A percentile compares a stretch with the other conserved stretches of the same genome.
Evolutionary conservation across 23 tunicate species (phyloP).

Genomic region (Styela clava): DNA sequence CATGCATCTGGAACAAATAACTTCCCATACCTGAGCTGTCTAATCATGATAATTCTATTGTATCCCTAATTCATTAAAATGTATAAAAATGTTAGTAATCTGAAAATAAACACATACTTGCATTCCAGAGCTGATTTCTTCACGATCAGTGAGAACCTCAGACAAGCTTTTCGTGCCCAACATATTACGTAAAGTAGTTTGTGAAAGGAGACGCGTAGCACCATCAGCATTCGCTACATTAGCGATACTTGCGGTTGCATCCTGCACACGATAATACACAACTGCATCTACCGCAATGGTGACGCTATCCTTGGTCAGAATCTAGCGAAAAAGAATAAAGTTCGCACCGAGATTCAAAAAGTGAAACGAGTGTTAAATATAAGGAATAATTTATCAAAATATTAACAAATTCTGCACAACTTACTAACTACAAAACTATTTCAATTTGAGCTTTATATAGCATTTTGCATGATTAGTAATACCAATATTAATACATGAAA

Average conservation of each 20-base stretch:
- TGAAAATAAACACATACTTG: no score
- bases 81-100: no score
- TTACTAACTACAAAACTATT: no score
- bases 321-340: constrained; percentile 25
- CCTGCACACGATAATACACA: constrained; percentile 74
- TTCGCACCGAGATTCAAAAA: not conserved
- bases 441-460: no score
- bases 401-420: no score
- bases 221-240: constrained; percentile 88
- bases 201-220: constrained; percentile 87
- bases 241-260: constrained; percentile 80
- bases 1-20: no score
- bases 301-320: constrained; percentile 88
- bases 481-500: not conserved
- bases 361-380: not conserved
- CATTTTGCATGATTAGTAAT: no score
- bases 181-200: constrained; percentile 85
- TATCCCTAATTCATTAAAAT: no score
- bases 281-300: constrained; percentile 90
- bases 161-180: constrained; percentile 81
- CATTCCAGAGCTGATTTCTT: constrained; percentile 77
- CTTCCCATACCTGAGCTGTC: no score
- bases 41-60: no score
- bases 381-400: not conserved
- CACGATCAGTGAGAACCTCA: constrained; percentile 83